A percentile compares a stretch with the other conserved stretches of the same genome.
These are phyloP conservation scores for Anthonomus grandis DNA, from an alignment of 1,140 invertebrate genomes.

Conservation along the genomic window DNA sequence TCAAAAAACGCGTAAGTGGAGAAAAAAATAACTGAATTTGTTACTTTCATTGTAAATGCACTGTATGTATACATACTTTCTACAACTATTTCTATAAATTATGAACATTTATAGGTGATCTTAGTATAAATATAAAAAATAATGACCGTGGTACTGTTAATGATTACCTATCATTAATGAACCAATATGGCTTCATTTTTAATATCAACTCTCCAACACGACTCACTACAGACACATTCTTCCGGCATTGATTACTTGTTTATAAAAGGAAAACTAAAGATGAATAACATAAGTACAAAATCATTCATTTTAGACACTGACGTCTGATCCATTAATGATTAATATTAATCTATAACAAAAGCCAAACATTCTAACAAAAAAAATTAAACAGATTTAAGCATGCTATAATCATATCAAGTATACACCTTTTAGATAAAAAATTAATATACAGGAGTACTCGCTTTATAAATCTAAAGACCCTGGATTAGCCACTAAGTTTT, in stretches of 20 bases:
- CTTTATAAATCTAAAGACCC: not conserved
- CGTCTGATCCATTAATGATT: not conserved
- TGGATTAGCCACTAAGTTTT: not conserved
- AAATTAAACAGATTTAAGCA: not conserved
- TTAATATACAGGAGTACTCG: not conserved
- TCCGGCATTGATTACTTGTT: not conserved
- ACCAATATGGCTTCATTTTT: not conserved
- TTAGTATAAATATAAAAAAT: too few species aligned
- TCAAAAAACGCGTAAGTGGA: too few species aligned
- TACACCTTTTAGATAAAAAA: not conserved
- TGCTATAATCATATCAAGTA: not conserved
- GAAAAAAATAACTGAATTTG: too few species aligned
- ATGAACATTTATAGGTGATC: too few species aligned
- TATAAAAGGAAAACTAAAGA: not conserved
- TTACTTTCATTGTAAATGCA: too few species aligned
- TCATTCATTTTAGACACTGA: not conserved
- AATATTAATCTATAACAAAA: conserved; percentile 1
- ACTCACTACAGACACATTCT: not conserved
- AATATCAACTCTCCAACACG: conserved; percentile 4
- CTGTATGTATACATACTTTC: too few species aligned
- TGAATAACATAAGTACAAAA: not conserved
- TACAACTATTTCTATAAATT: too few species aligned
- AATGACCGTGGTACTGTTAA: not conserved
- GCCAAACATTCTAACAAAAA: not conserved
- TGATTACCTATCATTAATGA: not conserved